Base-by-base conservation (phyloP, 2,113 vertebrate genomes). In the Lycaon pictus region DNA sequence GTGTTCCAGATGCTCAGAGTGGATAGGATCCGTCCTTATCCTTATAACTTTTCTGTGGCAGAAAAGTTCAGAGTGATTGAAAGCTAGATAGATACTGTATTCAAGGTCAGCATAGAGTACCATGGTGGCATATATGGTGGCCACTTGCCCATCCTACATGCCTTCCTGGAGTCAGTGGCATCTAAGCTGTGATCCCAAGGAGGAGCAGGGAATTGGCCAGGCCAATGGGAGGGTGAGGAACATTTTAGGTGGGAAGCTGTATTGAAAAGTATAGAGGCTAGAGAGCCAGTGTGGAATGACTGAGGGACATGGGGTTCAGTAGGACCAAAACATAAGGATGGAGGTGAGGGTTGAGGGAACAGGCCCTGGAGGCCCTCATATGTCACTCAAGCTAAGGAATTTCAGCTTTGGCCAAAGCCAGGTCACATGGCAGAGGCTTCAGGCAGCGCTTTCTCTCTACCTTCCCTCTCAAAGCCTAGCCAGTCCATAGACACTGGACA, bases 71-170 rank as follows among this genome's bases (percentile, higher is more conserved):
- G 22, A 62, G n/a, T 58, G 43, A 37, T 29, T 23, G 48, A 51
- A 37, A 53, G 12, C 43, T 37, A 19, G 79, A 51, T 7, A 29
- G 58, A 23, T 5, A 20, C 11, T 32, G 23, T 58, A 43, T 55
- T 80, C 53, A 32, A 43, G 56, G 25, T 76, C 53, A 20, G n/a
- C 32, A 2, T 7, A 13, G 63, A 55, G 58, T 67, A 43, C 22
- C 71, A 2, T 1, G 51, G 48, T 53, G 32, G 51, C 37, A 5
- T 20, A 2, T 2, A 8, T 16, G 87, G 56, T 0, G 11, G 37
- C 69, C 12, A 2, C 43, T 53, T 37, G 12, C 19, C 25, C 1
- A 15, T 53, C 43, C 10, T 3, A 53, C 63, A 6, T 29, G 3
- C 17, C 19, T 43, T 60, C 37, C 29, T 63, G 25, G 93, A 67